Evolutionary conservation across 2,113 vertebrate species (phyloP), one percentile per base, ranked within the genome.

Genomic region (Anoplopoma fimbria): DNA sequence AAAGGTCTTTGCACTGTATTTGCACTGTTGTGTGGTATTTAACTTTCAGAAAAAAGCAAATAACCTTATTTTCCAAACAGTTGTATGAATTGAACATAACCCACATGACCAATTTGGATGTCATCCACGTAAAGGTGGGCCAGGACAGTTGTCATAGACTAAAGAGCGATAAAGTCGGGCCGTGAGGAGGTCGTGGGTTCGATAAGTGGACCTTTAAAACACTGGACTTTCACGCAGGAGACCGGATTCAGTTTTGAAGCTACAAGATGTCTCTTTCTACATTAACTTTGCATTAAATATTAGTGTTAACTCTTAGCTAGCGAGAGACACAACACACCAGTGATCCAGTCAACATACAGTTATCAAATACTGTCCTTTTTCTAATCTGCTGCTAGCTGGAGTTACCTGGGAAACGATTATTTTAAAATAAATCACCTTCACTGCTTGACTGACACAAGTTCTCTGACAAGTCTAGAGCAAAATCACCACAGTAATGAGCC

Each of bases 401-500:
- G 4, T 69, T 67, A 13, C 2, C 10, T 77, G 34, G 2, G 34
- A 29, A 60, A n/a, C n/a, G n/a, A n/a, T n/a, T n/a, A n/a, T n/a
- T n/a, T n/a, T n/a, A n/a, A 75, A 61, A 69, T 36, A 40, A 76
- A 77, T 58, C n/a, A 58, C 34, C 31, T 36, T 57, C 27, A 47
- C 21, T 42, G 31, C 61, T 72, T 75, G 51, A 71, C 76, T 75
- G 75, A 88, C 72, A 74, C 62, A 45, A 1, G 55, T 85, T 69
- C 25, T 53, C 25, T 76, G 78, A 73, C 51, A 61, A 51, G 55
- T 58, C 21, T 42, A 13, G 67, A 60, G 14, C 29, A n/a, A 83
- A 74, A 78, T 74, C 69, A 31, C 55, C 34, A 55, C 9, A 31
- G 27, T 89, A 82, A 86, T 82, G 17, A 34, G 64, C 23, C 79